Evolutionary conservation across 1,140 invertebrate species (phyloP).

Genomic region (Drosophila jambulina): DNA sequence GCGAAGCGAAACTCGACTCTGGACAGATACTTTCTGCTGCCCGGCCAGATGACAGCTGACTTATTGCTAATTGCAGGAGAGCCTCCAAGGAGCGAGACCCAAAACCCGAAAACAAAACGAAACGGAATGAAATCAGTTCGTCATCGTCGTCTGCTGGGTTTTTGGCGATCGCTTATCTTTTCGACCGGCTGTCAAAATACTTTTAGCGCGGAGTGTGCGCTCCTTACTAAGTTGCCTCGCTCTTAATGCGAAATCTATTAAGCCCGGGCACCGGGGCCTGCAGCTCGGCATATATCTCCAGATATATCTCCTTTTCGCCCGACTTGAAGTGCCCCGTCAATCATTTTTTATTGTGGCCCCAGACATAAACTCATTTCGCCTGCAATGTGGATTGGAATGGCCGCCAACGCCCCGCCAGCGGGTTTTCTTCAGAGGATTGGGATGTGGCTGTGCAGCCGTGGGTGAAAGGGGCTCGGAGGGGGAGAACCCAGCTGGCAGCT

Average conservation of each 20-base stretch:
- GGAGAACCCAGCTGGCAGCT: constrained; percentile 46
- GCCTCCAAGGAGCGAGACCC: constrained; percentile 28
- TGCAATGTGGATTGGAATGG: constrained; percentile 59
- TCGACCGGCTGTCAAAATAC: constrained; percentile 75
- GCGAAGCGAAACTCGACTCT: constrained; percentile 51
- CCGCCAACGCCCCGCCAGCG: constrained; percentile 71
- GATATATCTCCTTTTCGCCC: constrained; percentile 46
- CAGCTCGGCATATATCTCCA: constrained; percentile 41
- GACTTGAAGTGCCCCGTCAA: constrained; percentile 78
- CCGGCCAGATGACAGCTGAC: constrained; percentile 70
- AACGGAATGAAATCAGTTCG: constrained; percentile 74
- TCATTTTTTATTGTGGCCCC: constrained; percentile 82
- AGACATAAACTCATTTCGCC: constrained; percentile 82
- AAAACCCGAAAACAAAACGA: constrained; percentile 18
- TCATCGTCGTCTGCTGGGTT: constrained; percentile 54
- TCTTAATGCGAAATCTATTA: constrained; percentile 56
- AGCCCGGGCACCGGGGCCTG: constrained; percentile 23
- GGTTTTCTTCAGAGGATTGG: constrained; percentile 30
- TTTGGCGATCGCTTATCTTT: constrained; percentile 75
- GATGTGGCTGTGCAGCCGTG: constrained; percentile 6
- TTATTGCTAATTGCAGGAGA: constrained; percentile 79
- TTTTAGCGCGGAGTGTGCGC: constrained; percentile 68
- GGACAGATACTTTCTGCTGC: constrained; percentile 59
- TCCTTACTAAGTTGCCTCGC: constrained; percentile 46
- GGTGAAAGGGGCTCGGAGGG: constrained; percentile 34